These are phyloP conservation scores for Rhopilema esculentum DNA, from an alignment of 30 jellyfish, hydroid and myxozoan genomes.

Conservation along the genomic window DNA sequence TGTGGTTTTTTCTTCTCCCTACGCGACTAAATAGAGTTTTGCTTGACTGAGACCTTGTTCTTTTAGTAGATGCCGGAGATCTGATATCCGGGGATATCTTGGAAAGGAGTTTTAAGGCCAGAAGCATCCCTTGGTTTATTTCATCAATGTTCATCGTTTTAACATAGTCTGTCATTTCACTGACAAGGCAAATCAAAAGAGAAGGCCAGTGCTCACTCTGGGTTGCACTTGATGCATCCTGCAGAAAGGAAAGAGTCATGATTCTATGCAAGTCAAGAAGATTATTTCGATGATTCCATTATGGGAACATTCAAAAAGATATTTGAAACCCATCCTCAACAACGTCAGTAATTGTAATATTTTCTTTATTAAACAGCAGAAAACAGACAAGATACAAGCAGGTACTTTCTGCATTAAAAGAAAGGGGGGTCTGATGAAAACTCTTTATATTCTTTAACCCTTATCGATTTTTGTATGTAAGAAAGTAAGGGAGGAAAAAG, in stretches of 20 bases:
- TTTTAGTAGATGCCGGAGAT: constrained; percentile 7
- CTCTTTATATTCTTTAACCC: no score
- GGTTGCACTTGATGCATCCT: constrained; percentile 85
- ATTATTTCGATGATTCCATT: not conserved
- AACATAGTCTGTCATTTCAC: constrained; percentile 52
- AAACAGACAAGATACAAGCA: no score
- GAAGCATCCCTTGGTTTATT: constrained; percentile 75
- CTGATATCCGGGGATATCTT: constrained; percentile 83
- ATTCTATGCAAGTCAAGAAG: not conserved
- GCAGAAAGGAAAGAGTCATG: not conserved
- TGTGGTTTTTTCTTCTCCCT: not conserved
- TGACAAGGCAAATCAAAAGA: constrained; percentile 57
- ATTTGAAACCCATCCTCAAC: no score
- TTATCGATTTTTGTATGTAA: no score
- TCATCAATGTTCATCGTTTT: constrained; percentile 35
- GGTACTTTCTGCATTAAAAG: no score
- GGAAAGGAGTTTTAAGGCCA: constrained; percentile 82
- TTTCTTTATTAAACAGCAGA: no score
- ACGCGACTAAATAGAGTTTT: not conserved
- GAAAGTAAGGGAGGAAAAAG: no score
- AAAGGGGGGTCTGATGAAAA: no score
- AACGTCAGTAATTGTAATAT: no score
- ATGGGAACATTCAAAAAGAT: no score
- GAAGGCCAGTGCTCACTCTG: constrained; percentile 97
- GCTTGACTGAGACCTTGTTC: not conserved